Evolutionary conservation across 2,113 vertebrate species (phyloP).

Genomic region (Cygnus buccinator): DNA sequence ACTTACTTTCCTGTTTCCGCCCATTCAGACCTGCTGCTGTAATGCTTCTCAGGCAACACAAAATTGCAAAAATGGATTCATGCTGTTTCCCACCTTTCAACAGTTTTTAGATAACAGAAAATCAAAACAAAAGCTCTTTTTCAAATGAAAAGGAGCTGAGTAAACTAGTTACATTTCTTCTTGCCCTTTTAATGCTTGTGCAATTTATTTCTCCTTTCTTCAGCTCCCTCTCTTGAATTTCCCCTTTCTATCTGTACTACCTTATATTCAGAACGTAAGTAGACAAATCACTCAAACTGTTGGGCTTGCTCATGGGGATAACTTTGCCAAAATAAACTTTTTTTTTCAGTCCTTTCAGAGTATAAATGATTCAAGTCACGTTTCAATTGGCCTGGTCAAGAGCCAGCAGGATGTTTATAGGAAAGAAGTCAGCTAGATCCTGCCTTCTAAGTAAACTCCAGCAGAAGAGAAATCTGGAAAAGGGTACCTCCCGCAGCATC

Average conservation of each 20-base stretch:
- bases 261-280: not conserved
- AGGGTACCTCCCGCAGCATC: not conserved
- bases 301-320: not conserved
- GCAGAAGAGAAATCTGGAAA: not conserved
- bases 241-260: not conserved
- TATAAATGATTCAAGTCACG: not conserved
- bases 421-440: not conserved
- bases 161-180: not conserved
- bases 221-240: not conserved
- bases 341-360: not conserved
- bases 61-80: slow-evolving; percentile 23
- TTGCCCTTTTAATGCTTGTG: not conserved
- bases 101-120: slow-evolving; percentile 31
- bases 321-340: slow-evolving; percentile 13
- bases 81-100: not conserved
- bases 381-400: not conserved
- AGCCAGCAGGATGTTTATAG: not conserved
- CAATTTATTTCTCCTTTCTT: not conserved
- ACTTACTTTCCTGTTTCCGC: not conserved
- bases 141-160: not conserved
- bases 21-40: not conserved
- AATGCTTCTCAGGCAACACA: not conserved
- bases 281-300: not conserved
- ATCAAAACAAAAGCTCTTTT: slow-evolving; percentile 1
- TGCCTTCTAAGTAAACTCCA: not conserved